Conservation (phyloP, 2,113 vertebrate species). For the Notarius lentiginosus region DNA sequence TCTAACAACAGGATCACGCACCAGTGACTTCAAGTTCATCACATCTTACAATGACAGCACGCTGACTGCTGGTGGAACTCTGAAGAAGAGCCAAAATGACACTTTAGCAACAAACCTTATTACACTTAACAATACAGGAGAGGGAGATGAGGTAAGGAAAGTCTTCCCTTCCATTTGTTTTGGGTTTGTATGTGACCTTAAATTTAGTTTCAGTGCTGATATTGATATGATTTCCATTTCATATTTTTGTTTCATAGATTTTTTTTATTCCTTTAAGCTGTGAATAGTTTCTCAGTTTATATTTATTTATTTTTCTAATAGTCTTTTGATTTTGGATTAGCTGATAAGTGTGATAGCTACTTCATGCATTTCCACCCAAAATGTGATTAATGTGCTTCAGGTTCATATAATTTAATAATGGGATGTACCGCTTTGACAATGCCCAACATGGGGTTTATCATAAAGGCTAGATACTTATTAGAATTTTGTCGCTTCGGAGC, state of each 20-base stretch:
- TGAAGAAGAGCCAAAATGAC: conserved; percentile 3
- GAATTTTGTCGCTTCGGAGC: too few relatives aligned
- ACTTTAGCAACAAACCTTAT: conserved; percentile 19
- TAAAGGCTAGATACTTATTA: neutral
- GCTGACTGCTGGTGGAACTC: neutral
- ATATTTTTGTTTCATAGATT: neutral
- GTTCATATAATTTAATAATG: too few relatives aligned
- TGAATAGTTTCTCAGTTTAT: neutral
- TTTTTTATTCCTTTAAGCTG: neutral
- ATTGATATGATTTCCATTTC: neutral
- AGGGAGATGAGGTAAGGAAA: neutral
- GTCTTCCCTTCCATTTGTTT: neutral
- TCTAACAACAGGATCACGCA: too few relatives aligned
- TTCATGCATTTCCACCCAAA: too few relatives aligned
- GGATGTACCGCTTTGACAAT: too few relatives aligned
- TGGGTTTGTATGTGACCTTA: neutral
- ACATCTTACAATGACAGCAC: too few relatives aligned
- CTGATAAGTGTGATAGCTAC: neutral
- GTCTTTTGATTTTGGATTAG: neutral
- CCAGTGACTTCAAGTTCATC: too few relatives aligned
- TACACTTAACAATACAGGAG: too few relatives aligned
- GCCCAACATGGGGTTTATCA: too few relatives aligned
- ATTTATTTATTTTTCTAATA: neutral
- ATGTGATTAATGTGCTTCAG: too few relatives aligned
- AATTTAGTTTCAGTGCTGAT: neutral